Base-by-base conservation (phyloP, 2,888 invertebrate species). In the Phymatocera aterrima region DNA sequence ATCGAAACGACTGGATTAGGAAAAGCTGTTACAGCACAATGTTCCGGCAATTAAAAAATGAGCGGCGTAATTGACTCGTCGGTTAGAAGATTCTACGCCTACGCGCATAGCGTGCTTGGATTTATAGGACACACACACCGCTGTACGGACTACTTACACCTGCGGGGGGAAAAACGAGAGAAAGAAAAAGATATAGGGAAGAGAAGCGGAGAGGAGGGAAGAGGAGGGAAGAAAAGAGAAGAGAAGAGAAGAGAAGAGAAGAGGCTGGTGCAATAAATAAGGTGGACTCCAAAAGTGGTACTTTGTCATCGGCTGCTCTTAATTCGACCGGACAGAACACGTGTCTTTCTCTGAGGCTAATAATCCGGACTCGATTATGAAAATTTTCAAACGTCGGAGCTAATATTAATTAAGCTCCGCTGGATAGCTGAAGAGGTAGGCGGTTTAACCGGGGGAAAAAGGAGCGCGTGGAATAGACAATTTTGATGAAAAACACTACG, bases 271-370 rank as follows among this genome's bases (percentile, higher is more conserved):
- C 51, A 21, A 72, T 51, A 72, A 72, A 72, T 72, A 72, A 72
- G 21, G 51, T 51, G 72, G 51, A n/a, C 72, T 24, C 31, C 72
- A 72, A 72, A 72, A 72, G 72, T 72, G 72, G 72, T 51, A 72
- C 72, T 72, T 72, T 72, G 72, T 72, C 72, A 72, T 72, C 72
- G 72, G 51, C 18, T 72, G 70, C 48, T 48, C 34, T 48, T 48
- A 72, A 72, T 72, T 72, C 72, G 72, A 72, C 48, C 72, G 72
- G 72, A 72, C 48, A 72, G 72, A 72, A 72, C 72, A 72, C 72
- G 72, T 72, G 72, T 72, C 72, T 72, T 72, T 72, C 43, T 34
- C 48, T 3, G 48, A 34, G 48, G 31, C 72, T 72, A 72, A 72
- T 51, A 72, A 72, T 51, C 72, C 31, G 51, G 48, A 18, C 10